Base-by-base conservation (phyloP, 2,113 vertebrate genomes). In the Hippoglossus stenolepis region DNA sequence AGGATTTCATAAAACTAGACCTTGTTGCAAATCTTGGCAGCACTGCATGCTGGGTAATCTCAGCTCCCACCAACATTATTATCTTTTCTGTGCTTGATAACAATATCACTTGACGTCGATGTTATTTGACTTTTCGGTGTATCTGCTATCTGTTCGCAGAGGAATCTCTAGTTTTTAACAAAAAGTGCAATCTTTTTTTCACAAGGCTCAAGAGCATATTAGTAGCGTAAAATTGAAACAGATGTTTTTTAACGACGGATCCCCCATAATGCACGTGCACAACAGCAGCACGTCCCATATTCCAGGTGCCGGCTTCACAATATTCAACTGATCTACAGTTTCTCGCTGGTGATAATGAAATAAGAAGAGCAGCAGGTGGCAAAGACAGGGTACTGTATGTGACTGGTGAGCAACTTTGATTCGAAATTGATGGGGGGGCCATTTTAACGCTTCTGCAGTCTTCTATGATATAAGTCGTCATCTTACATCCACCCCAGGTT, bases 71-170 rank as follows among this genome's bases (percentile, higher is more conserved):
- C 64, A 53, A 49, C 12, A 49, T 65, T 59, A 60, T 64, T 56
- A 59, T 63, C 28, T 24, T 26, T 31, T 40, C 17, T 73, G 49
- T 67, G 80, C 65, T 77, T 79, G 59, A 77, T 62, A 77, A 65
- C 26, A 57, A 45, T 66, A 70, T 76, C 10, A 18, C 9, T 56
- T 51, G 65, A 76, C 53, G 43, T 35, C 28, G 43, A 53, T 67
- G 31, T 35, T 65, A 61, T 1, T 73, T 58, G n/a, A 78, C 68
- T 70, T 56, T 60, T 70, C 38, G 43, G 24, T 59, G 20, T 28
- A 35, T 74, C 43, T 74, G 5, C 20, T 1, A 43, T 70, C 35
- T 63, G 20, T 40, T 65, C 5, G 10, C 1, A 40, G 15, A 18
- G 43, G 26, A 58, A 14, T 47, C 18, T 57, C 26, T 43, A 0